phyloP scores from a whole-genome alignment of 2,888 invertebrate species.

The Seira sanloemensis region DNA sequence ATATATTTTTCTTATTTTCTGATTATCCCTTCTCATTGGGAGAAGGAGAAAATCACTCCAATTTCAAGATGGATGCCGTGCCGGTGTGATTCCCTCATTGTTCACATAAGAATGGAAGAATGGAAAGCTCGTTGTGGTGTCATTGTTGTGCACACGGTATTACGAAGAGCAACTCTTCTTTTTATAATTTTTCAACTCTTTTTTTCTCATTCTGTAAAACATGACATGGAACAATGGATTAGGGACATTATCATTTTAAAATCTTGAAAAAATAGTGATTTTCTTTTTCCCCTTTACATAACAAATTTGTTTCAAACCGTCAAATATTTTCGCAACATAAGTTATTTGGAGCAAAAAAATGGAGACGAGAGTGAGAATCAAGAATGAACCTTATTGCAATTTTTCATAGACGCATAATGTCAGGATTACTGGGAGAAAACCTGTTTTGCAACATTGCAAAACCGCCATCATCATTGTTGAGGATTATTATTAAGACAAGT shows the following conservation, averaged over 20 bases:
- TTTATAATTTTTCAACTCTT: background rate
- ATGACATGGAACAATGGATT: background rate
- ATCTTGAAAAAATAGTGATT: background rate
- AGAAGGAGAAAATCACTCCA: slow-evolving; percentile 2
- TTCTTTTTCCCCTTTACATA: background rate
- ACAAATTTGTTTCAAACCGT: background rate
- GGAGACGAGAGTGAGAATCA: background rate
- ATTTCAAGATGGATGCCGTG: slow-evolving; percentile 13
- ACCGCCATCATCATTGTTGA: slow-evolving; percentile 37
- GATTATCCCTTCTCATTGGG: no score
- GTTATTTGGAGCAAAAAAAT: slow-evolving; percentile 50
- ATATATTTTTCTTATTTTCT: no score
- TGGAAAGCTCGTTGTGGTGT: background rate
- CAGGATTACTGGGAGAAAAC: slow-evolving; percentile 32
- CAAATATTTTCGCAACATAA: slow-evolving; percentile 23
- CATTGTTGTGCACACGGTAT: no score
- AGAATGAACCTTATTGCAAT: slow-evolving; percentile 47
- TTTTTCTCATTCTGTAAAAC: background rate
- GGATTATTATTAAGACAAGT: background rate
- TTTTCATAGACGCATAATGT: slow-evolving; percentile 33
- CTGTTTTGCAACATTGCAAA: slow-evolving; percentile 65
- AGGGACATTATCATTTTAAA: background rate
- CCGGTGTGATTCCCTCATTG: no score
- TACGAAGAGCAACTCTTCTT: no score
- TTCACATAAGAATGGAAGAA: no score